Evolutionary conservation across 2,797 vertebrate species (phyloP), one percentile per base, ranked within the genome.

Genomic region (Chelmon rostratus): DNA sequence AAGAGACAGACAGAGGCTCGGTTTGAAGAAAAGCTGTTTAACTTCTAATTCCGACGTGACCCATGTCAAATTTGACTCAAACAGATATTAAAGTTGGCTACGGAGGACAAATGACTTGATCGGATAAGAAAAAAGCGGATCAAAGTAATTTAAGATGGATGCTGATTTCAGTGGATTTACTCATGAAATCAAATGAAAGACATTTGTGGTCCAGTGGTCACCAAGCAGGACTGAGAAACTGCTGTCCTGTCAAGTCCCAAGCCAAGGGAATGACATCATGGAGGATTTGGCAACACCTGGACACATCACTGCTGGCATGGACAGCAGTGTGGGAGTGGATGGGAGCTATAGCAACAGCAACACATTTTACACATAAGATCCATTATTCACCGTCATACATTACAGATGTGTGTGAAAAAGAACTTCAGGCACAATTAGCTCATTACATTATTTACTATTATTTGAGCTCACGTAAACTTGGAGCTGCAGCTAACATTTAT

Each of bases 231-330:
- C 18, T n/a, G 58, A 47, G 35, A 72, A 69, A 69, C 13, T 21
- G 46, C 67, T 64, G 69, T 66, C n/a, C 21, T 67, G 44, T 75
- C 59, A 77, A 64, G 52, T 61, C 25, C 5, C 8, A 35, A 68
- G 42, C 61, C n/a, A 54, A 58, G 61, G 8, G 68, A 21, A 65
- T 85, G 78, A 90, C 83, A 82, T 89, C 83, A 88, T 62, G 72
- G 82, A 85, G 79, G 73, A 79, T 80, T 76, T 80, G 83, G 76
- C 76, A 88, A 88, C 87, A 89, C 81, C 79, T 82, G 77, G 77
- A 80, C 47, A 74, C 67, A 72, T 64, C 73, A 57, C 69, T 44
- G 54, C 58, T 73, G 76, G 31, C 19, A 57, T 3, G 23, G 25
- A 8, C 23, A 53, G 65, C 57, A 8, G 57, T 3, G 54, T 52